Percentiles rank a stretch among this genome's conserved stretches.
These are phyloP conservation scores for Brachypteracias leptosomus DNA, from an alignment of 2,113 vertebrate genomes.

Conservation along the genomic window DNA sequence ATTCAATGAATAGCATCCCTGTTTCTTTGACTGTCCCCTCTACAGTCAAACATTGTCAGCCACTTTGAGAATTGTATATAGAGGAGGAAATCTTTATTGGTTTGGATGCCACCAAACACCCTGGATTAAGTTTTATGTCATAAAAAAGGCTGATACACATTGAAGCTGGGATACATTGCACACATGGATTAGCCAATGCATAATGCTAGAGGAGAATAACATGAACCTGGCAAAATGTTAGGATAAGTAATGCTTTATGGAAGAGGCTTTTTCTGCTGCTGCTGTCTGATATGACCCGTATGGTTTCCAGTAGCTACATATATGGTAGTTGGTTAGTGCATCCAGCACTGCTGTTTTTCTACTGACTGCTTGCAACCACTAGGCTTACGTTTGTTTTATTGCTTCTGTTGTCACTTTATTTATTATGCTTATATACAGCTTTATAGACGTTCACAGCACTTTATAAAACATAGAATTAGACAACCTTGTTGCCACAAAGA, in stretches of 20 bases:
- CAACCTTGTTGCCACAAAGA: neutral
- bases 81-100: neutral
- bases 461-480: neutral
- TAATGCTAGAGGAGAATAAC: neutral
- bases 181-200: neutral
- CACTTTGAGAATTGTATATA: neutral
- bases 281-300: neutral
- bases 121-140: neutral
- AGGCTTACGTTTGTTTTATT: neutral
- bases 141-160: neutral
- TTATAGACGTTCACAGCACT: neutral
- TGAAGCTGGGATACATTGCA: neutral
- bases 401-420: conserved; percentile 19
- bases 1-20: neutral
- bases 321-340: neutral
- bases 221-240: neutral
- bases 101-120: neutral
- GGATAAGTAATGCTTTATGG: neutral
- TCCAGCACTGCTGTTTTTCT: neutral
- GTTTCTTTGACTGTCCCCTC: neutral
- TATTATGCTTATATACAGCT: neutral
- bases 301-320: neutral
- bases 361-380: neutral
- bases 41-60: neutral
- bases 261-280: neutral